Base-by-base conservation (phyloP, 2,797 vertebrate species). In the Lithobates pipiens region DNA sequence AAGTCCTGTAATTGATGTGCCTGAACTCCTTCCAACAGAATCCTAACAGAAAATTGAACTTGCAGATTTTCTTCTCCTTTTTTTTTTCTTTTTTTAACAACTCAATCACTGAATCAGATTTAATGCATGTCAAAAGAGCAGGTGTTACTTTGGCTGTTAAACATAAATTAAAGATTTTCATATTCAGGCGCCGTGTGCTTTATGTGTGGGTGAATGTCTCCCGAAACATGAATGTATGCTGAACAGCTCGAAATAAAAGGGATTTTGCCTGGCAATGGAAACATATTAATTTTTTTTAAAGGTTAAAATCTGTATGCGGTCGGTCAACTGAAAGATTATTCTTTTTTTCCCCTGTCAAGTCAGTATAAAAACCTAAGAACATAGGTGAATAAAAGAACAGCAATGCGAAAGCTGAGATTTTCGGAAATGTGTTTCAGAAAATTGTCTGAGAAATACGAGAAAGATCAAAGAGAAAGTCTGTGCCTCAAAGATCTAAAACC, bases 81-180 rank as follows among this genome's bases (percentile, higher is more conserved):
- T 23, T 18, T 10, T 23, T 63, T 77, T 82, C 77, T 85, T 80
- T 85, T 80, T 85, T 54, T 32, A 79, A 87, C 76, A 87, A 70
- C 86, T 87, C 71, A 84, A 87, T 87, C 63, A 34, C 57, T 54
- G 85, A 83, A 83, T 87, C 69, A 75, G 77, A 87, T 83, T 83
- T 75, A 87, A 83, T 87, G 36, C 76, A 83, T 83, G 86, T 87
- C 81, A 87, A 84, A 87, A 87, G 86, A 87, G 86, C 86, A 87
- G 86, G 86, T 84, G 86, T 83, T 83, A 75, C 76, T 68, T 84
- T 84, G 85, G 76, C 86, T 87, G 86, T 83, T 76, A 79, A 75
- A 83, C 71, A 82, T 76, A 87, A 67, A 87, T 83, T 75, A 87
- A 83, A 76, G 61, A 80, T 39, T 83, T 83, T 76, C 71, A 76